Percentiles rank a stretch among this genome's conserved stretches.
Conservation (phyloP, 2,797 vertebrate species). For the Acanthis flammea region DNA sequence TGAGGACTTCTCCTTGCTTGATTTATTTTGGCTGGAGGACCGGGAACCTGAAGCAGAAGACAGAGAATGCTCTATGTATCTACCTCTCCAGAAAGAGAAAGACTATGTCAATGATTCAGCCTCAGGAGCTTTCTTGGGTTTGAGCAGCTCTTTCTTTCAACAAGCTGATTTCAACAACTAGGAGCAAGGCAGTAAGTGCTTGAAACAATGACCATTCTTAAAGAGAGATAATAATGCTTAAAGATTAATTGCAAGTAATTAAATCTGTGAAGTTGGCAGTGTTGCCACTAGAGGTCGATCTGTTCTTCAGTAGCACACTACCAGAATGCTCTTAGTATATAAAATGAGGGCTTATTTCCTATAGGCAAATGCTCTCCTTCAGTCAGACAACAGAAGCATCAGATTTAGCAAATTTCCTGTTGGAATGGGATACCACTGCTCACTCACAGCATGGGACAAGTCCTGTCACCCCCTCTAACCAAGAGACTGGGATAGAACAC, state of each 20-base stretch:
- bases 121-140: not conserved
- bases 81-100: constrained; percentile 72
- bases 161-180: not conserved
- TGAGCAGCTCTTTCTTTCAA: not conserved
- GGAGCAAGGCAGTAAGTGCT: not conserved
- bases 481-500: not conserved
- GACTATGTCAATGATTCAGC: too few species aligned
- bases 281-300: constrained; percentile 17
- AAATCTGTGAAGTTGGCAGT: not conserved
- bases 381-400: not conserved
- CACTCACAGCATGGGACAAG: fast-evolving
- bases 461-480: not conserved
- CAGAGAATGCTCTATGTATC: constrained; percentile 65
- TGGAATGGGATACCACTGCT: not conserved
- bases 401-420: not conserved
- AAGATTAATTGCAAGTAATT: not conserved
- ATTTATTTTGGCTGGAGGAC: constrained; percentile 73
- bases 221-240: not conserved
- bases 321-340: not conserved
- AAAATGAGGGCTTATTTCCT: not conserved
- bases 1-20: constrained; percentile 86
- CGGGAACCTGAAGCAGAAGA: constrained; percentile 72
- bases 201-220: not conserved
- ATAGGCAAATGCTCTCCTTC: not conserved
- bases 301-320: not conserved